Evolutionary conservation across 2,113 vertebrate species (phyloP), one percentile per base, ranked within the genome.

Genomic region (Labeo rohita): DNA sequence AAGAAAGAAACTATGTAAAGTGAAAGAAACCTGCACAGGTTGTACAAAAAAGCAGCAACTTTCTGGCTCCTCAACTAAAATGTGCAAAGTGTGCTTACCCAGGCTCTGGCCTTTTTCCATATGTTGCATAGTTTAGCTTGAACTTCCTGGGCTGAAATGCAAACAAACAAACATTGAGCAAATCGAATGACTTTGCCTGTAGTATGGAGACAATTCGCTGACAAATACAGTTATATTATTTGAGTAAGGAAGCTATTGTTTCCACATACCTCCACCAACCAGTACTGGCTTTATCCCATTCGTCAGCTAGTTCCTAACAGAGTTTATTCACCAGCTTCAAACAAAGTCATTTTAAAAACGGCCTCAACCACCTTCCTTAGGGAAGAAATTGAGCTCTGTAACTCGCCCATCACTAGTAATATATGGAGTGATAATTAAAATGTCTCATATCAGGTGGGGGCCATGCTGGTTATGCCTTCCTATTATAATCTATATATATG

Each of bases 71-170:
- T 7, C 16, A 43, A 70, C 36, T 4, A 43, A 1, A 39, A 18
- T 45, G 70, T 21, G 45, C 39, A 73, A n/a, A 18, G 8, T 11
- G 28, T 36, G 80, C 95, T 93, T 86, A 96, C 95, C 95, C 95
- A 84, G 94, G 93, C 65, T 96, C 95, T 61, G 94, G 93, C 74
- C 94, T 91, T 82, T 96, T 96, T 1, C 95, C 95, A 13, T 95
- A 95, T 56, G 95, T 95, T 74, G 95, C 95, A 94, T 93, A 96
- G 90, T 96, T 96, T 88, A 96, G 93, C 92, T 96, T 96, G 92
- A 96, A 96, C 87, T 96, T 96, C 85, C 95, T 93, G 88, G 95
- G 95, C 95, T 96, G 90, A 80, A 90, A 73, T 70, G 52, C 77
- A 80, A 85, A 23, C 23, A 61, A 70, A 91, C 65, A 91, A 83